A percentile compares a stretch with the other conserved stretches of the same genome.
Conservation (phyloP, 2,888 invertebrate genomes). For the Cryptocephalus moraei region DNA sequence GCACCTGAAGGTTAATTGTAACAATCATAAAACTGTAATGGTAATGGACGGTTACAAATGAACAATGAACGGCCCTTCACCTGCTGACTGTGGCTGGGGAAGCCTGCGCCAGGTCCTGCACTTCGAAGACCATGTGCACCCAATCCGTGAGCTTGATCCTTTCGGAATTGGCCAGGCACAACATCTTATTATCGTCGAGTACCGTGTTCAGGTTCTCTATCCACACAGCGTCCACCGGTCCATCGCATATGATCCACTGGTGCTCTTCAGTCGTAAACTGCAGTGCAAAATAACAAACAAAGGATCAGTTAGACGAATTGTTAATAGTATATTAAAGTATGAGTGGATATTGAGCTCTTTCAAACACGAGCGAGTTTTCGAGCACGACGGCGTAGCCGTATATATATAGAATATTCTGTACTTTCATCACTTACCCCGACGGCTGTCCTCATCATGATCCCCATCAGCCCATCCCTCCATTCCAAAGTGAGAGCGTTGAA, state of each 20-base stretch:
- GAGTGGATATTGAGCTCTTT: no score
- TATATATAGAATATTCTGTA: no score
- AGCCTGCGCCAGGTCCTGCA: constrained; percentile 76
- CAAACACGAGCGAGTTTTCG: no score
- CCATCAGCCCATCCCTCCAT: constrained; percentile 85
- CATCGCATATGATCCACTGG: constrained; percentile 88
- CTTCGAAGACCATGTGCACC: constrained; percentile 85
- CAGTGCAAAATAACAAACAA: constrained; percentile 2
- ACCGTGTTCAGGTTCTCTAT: constrained; percentile 92
- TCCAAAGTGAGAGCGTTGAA: constrained; percentile 75
- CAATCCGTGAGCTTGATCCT: constrained; percentile 80
- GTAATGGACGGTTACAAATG: not conserved
- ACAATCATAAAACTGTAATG: not conserved
- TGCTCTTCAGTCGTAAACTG: constrained; percentile 51
- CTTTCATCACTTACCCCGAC: constrained; percentile 43
- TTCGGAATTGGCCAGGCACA: constrained; percentile 85
- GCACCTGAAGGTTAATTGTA: constrained; percentile 37
- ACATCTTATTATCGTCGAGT: constrained; percentile 87
- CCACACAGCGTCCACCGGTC: constrained; percentile 89
- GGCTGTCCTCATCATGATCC: constrained; percentile 50
- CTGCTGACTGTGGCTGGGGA: constrained; percentile 83
- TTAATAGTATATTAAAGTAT: no score
- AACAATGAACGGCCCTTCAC: constrained; percentile 11
- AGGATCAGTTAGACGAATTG: no score
- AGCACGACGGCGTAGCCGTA: no score